These are phyloP conservation scores for Brachypteracias leptosomus DNA, from an alignment of 2,113 vertebrate genomes.

Conservation along the genomic window DNA sequence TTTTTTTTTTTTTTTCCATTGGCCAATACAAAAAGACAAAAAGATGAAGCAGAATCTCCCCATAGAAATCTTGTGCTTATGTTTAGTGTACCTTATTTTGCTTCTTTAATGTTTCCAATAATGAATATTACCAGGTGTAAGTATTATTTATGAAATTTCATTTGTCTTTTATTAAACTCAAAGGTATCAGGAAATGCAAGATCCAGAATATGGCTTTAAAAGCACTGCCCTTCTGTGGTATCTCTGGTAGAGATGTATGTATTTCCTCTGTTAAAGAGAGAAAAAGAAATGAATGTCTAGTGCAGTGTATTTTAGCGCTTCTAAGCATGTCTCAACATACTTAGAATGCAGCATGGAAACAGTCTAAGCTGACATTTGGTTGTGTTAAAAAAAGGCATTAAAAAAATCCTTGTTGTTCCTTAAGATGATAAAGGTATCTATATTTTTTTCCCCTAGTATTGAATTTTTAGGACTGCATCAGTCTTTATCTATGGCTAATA, in stretches of 20 bases:
- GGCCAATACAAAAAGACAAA: background rate
- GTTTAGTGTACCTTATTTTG: background rate
- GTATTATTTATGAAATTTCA: background rate
- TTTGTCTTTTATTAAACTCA: background rate
- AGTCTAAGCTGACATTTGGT: background rate
- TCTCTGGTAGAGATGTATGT: background rate
- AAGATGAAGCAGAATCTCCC: too few species aligned
- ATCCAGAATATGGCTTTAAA: background rate
- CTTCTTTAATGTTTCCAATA: background rate
- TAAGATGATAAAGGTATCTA: too few species aligned
- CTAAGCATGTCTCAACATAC: background rate
- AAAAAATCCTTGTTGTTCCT: slow-evolving; percentile 20
- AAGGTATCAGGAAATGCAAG: background rate
- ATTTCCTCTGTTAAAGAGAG: background rate
- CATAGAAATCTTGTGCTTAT: background rate
- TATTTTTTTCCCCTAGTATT: background rate
- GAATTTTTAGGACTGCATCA: slow-evolving; percentile 70
- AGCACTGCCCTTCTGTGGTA: background rate
- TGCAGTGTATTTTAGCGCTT: background rate
- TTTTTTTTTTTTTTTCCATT: background rate
- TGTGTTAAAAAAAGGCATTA: background rate
- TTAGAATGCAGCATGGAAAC: background rate
- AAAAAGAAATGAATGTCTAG: background rate
- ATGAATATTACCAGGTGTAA: background rate
- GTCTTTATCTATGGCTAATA: slow-evolving; percentile 76